Evolutionary conservation across 2,888 invertebrate genomes (phyloP).

Genomic region (Lithophane leautieri): DNA sequence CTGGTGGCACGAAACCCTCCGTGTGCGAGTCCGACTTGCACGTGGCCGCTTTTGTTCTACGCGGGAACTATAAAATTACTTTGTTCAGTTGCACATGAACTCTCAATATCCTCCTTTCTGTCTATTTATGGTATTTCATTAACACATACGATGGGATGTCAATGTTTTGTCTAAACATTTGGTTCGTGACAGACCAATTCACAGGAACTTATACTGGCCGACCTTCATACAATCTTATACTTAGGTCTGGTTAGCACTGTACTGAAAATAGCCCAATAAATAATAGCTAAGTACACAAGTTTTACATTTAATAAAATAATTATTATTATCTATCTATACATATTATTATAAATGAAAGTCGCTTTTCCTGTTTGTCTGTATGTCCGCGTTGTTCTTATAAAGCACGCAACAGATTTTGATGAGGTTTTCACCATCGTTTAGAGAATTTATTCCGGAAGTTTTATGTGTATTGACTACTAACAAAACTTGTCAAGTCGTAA

Average conservation of each 20-base stretch:
- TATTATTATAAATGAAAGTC: too few species aligned
- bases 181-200: constrained; percentile 75
- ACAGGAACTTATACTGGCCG: constrained; percentile 59
- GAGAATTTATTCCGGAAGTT: too few species aligned
- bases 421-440: too few species aligned
- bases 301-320: neutral
- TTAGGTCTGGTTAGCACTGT: constrained; percentile 46
- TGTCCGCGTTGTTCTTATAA: too few species aligned
- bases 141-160: constrained; percentile 59
- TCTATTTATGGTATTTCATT: constrained; percentile 66
- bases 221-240: constrained; percentile 61
- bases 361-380: too few species aligned
- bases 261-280: constrained; percentile 50
- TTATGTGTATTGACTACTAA: too few species aligned
- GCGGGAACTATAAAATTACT: too few species aligned
- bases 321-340: too few species aligned
- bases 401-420: too few species aligned
- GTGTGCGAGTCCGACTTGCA: too few species aligned
- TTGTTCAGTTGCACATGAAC: constrained; percentile 6
- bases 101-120: constrained; percentile 28
- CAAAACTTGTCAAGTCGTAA: too few species aligned
- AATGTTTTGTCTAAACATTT: constrained; percentile 58
- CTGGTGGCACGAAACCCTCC: too few species aligned
- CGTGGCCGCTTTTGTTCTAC: neutral
- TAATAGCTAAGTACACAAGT: constrained; percentile 1